Base-by-base conservation (phyloP, 2,797 vertebrate genomes). In the Pseudotriccus pelzelni region DNA sequence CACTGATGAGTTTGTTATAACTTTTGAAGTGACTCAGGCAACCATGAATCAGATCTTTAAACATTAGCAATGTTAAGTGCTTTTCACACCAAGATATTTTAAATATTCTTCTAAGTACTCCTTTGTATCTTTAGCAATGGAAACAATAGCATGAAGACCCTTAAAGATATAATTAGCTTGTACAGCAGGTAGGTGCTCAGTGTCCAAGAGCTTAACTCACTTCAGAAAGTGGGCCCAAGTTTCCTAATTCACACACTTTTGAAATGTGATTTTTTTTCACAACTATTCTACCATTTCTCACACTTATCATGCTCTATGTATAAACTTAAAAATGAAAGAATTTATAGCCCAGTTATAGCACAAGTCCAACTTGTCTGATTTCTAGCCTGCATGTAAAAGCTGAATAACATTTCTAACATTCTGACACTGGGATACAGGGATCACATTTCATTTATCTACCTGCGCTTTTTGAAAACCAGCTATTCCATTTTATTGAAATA, bases 301-400 rank as follows among this genome's bases (percentile, higher is more conserved):
- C 47, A 88, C 76, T 96, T 96, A 50, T 13, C 37, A n/a, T 49
- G 12, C 43, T 91, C n/a, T 58, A 53, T n/a, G 36, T 91, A 73
- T 55, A 83, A 90, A 84, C 47, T 81, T 90, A 41, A 91, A 94
- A 97, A 94, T 75, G 73, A 78, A 97, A 89, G 58, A 89, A 94
- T 87, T 87, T 92, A 75, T 85, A 59, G 78, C 22, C 87, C 20
- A 78, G 56, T 84, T 66, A 78, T 18, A 95, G 47, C 22, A 66
- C n/a, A 56, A 89, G 67, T 82, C 55, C 88, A 96, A 37, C 78
- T 93, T 96, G 62, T 92, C 97, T 87, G 76, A 91, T 94, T 95
- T 96, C 74, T 70, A 88, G 34, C 50, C 78, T 55, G 58, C 14
- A 11, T 82, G 32, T 96, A 92, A 94, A 92, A 93, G 18, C 58